Conservation (phyloP, 2,888 invertebrate species). For the Cabera pusaria region DNA sequence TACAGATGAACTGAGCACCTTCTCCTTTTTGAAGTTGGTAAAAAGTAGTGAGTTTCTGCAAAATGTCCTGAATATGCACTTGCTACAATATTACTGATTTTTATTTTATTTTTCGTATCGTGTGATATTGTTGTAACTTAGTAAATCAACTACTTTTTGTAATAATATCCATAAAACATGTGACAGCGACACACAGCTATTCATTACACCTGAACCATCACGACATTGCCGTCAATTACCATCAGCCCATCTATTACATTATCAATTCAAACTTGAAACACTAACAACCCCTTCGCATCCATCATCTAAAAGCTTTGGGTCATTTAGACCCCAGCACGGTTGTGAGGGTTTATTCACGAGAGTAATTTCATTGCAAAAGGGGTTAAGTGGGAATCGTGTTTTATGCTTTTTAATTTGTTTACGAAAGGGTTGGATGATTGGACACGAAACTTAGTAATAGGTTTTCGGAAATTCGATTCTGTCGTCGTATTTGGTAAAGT, state of each 20-base stretch:
- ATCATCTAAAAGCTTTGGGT: constrained; percentile 37
- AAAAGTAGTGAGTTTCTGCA: too few relatives aligned
- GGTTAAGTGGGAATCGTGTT: constrained; percentile 73
- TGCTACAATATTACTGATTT: too few relatives aligned
- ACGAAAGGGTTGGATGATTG: constrained; percentile 45
- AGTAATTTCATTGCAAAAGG: constrained; percentile 69
- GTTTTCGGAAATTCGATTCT: background rate
- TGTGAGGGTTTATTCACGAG: constrained; percentile 55
- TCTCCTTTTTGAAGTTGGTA: too few relatives aligned
- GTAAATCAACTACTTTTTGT: too few relatives aligned
- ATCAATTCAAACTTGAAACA: constrained; percentile 12
- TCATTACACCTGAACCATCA: constrained; percentile 15
- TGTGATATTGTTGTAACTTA: too few relatives aligned
- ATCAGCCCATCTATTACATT: constrained; percentile 15
- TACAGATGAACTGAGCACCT: too few relatives aligned
- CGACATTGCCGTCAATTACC: constrained; percentile 9
- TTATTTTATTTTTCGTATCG: too few relatives aligned
- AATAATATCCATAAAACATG: too few relatives aligned
- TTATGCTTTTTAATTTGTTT: constrained; percentile 78
- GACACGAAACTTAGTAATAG: constrained; percentile 27
- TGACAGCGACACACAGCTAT: too few relatives aligned
- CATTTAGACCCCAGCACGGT: constrained; percentile 39
- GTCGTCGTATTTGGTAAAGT: too few relatives aligned
- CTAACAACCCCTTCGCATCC: constrained; percentile 13
- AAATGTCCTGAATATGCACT: too few relatives aligned